Conservation (phyloP, 2,797 vertebrate genomes). For the Coluber constrictor region DNA sequence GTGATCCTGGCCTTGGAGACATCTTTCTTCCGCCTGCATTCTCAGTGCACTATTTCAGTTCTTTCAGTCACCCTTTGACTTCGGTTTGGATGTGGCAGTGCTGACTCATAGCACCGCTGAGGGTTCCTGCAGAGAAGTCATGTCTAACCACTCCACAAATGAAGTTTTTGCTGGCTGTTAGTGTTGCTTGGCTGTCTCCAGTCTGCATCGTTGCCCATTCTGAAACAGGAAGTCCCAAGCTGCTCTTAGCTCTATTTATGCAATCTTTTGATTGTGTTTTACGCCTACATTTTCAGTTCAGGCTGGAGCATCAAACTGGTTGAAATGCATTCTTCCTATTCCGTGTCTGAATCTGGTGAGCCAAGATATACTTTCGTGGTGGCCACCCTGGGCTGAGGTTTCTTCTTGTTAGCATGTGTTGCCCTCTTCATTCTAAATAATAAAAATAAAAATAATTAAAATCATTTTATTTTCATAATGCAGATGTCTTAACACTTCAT, state of each 20-base stretch:
- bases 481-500: not conserved
- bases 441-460: not conserved
- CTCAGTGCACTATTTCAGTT: conserved; percentile 57
- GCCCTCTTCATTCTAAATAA: conserved; percentile 62
- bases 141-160: conserved; percentile 49
- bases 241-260: conserved; percentile 68
- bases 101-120: conserved; percentile 70
- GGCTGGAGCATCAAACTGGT: conserved; percentile 17
- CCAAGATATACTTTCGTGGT: conserved; percentile 52
- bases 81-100: conserved; percentile 60
- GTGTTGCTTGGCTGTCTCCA: conserved; percentile 60
- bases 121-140: conserved; percentile 47
- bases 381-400: conserved; percentile 52
- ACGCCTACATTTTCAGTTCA: conserved; percentile 45
- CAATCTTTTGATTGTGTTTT: conserved; percentile 56
- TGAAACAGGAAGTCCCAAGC: conserved; percentile 63
- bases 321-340: conserved; percentile 34
- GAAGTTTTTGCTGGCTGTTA: conserved; percentile 70
- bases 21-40: conserved; percentile 68
- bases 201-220: conserved; percentile 67
- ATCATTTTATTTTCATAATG: not conserved
- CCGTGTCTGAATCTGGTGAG: conserved; percentile 25
- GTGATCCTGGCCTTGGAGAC: conserved; percentile 68
- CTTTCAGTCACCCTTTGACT: conserved; percentile 60
- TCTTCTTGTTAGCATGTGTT: conserved; percentile 47